Percentiles rank a stretch among this genome's conserved stretches.
Conservation (phyloP, 2,797 vertebrate genomes). For the Pristis pectinata region DNA sequence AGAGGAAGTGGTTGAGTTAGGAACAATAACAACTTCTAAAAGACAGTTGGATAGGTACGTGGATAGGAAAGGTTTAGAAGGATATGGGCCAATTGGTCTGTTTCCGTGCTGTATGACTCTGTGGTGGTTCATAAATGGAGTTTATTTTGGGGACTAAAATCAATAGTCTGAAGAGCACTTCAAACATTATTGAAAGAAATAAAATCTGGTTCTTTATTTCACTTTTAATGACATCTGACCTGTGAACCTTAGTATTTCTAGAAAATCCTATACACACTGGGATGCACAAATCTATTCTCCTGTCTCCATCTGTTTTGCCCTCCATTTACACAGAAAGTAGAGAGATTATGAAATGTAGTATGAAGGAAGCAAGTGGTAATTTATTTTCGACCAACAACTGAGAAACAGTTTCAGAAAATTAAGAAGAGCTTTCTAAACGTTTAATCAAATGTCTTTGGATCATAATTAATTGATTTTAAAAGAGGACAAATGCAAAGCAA, state of each 20-base stretch:
- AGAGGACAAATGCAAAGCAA: not conserved
- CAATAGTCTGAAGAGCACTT: slow-evolving; percentile 3
- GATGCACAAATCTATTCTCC: too few species aligned
- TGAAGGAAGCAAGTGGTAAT: not conserved
- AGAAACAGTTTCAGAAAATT: not conserved
- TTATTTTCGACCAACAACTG: not conserved
- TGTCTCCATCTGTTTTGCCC: not conserved
- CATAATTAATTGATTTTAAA: not conserved
- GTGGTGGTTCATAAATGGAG: too few species aligned
- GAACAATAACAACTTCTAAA: too few species aligned
- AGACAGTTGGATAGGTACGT: too few species aligned
- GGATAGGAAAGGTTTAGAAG: too few species aligned
- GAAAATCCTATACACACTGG: not conserved
- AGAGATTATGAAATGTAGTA: not conserved
- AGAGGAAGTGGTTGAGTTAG: too few species aligned
- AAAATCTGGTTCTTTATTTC: not conserved
- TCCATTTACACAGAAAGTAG: not conserved
- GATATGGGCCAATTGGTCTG: too few species aligned
- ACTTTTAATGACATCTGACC: not conserved
- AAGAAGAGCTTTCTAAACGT: not conserved
- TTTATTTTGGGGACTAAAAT: too few species aligned
- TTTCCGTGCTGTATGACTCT: too few species aligned
- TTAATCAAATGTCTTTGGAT: slow-evolving; percentile 4
- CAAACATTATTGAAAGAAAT: not conserved
- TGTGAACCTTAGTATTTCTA: not conserved